Evolutionary conservation across 1,140 invertebrate genomes (phyloP), one percentile per base, ranked within the genome.

Genomic region (Pteromalus puparum): DNA sequence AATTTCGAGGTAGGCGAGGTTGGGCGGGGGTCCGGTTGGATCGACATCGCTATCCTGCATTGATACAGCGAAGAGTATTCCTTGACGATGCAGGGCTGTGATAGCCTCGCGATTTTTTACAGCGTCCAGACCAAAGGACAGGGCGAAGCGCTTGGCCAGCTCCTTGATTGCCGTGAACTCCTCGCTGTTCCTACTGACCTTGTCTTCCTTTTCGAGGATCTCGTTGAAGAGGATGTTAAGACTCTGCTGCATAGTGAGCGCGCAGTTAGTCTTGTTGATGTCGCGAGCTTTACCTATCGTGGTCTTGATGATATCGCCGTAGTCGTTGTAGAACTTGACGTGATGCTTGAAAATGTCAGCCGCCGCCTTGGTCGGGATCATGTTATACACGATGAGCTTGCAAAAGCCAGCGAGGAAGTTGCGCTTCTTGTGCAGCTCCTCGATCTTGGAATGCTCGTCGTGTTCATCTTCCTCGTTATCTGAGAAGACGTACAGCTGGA

Each of bases 281-380:
- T 99, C 99, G 86, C 98, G 94, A 1, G 98, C 97, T 93, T 99
- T 99, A 79, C 97, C 97, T 87, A 99, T 93, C 1, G 99, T 99
- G 15, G 97, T 96, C 94, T 99, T 99, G 79, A 99, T 99, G 80
- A 99, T 99, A 92, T 99, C 99, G n/a, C 99, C 99, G 94, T 99
- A 99, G 92, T 99, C 98, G 92, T 99, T 99, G 91, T 99, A 99
- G 91, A 98, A 99, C 95, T 98, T 99, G 77, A 99, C 98, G 92
- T 99, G 99, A 92, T 99, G 97, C 92, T 99, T 98, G 91, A 99
- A 99, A 82, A 99, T 97, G 92, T 98, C 97, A 1, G 98, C 97
- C 24, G 98, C 98, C 87, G 97, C 95, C 90, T 97, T 96, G 3
- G 98, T 98, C 5, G 97, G 97, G 89, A 99, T 96, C 86, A 99